Conservation (phyloP, 2,113 vertebrate genomes). For the Beaufortia kweichowensis region DNA sequence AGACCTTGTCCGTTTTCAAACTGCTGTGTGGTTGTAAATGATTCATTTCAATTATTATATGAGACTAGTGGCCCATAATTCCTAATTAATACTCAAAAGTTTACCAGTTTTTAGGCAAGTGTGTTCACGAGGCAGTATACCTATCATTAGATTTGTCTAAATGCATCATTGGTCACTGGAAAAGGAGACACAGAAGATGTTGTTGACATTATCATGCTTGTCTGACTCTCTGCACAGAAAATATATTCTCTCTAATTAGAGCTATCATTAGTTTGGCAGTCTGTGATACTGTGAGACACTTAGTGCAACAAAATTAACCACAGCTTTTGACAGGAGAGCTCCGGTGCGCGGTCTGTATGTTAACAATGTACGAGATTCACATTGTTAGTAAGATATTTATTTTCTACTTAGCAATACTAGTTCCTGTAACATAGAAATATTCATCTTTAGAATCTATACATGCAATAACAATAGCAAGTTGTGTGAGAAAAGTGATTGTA, state of each 20-base stretch:
- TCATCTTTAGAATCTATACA: background rate
- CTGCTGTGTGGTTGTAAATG: conserved; percentile 26
- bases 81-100: background rate
- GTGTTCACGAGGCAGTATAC: conserved; percentile 37
- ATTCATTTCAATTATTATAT: conserved; percentile 27
- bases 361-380: background rate
- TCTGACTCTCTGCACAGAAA: conserved; percentile 56
- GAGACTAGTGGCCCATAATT: conserved; percentile 27
- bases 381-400: background rate
- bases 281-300: conserved; percentile 38
- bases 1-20: conserved; percentile 25
- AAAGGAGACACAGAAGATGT: conserved; percentile 34
- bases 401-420: background rate
- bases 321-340: conserved; percentile 35
- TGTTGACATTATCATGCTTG: conserved; percentile 61
- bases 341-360: background rate
- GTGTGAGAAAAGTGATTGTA: no score
- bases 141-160: conserved; percentile 51
- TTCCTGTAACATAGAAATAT: background rate
- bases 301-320: conserved; percentile 27
- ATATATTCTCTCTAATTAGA: conserved; percentile 69
- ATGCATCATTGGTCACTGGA: conserved; percentile 40
- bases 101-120: conserved; percentile 35
- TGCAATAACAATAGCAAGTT: background rate
- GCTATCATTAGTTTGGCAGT: conserved; percentile 56